phyloP scores from a whole-genome alignment of 2,113 vertebrate species.

The Pipra filicauda region DNA sequence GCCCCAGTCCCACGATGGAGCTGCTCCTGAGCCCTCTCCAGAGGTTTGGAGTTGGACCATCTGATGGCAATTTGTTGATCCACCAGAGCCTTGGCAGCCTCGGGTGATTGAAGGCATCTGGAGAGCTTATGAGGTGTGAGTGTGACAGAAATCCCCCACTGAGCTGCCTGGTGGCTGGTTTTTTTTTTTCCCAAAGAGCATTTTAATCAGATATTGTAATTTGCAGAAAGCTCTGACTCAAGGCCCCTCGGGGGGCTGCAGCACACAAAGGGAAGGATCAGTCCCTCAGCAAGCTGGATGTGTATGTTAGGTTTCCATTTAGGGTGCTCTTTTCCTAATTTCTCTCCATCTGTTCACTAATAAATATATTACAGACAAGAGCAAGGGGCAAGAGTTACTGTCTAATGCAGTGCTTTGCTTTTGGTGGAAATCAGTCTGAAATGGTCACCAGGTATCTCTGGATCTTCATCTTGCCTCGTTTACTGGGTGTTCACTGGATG shows the following conservation, averaged over 20 bases:
- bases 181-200: not conserved
- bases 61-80: not conserved
- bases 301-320: not conserved
- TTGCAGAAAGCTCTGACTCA: not conserved
- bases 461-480: not conserved
- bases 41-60: not conserved
- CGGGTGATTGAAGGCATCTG: not conserved
- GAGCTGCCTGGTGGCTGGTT: not conserved
- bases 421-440: not conserved
- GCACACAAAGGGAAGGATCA: not conserved
- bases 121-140: not conserved
- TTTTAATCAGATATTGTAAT: not conserved
- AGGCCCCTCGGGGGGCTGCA: not conserved
- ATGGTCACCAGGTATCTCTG: not conserved
- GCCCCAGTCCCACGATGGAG: not conserved
- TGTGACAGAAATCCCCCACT: not conserved
- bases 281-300: not conserved
- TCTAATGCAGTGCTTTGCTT: not conserved
- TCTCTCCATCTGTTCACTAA: not conserved
- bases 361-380: not conserved
- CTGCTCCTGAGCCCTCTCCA: not conserved
- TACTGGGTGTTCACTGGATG: not conserved
- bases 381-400: not conserved
- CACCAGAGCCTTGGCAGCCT: not conserved
- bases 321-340: not conserved